These are phyloP conservation scores for Phodopus roborovskii DNA, from an alignment of 2,113 vertebrate genomes.

Conservation along the genomic window DNA sequence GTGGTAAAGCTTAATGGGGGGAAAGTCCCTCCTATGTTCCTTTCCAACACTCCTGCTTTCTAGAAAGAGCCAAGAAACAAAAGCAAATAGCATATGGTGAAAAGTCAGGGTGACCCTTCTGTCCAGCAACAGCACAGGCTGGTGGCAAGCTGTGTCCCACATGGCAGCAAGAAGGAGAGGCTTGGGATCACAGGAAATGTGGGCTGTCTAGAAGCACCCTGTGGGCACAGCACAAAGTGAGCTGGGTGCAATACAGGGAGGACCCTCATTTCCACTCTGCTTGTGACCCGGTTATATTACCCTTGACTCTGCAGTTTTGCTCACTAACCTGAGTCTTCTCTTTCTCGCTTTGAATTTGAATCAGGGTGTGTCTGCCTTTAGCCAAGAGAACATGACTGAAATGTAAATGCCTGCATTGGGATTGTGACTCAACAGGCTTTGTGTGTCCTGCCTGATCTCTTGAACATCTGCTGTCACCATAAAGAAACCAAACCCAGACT, in stretches of 20 bases:
- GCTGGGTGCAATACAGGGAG: background rate
- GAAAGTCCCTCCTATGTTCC: background rate
- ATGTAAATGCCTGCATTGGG: background rate
- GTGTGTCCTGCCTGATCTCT: background rate
- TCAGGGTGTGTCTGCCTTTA: background rate
- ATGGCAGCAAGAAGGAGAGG: background rate
- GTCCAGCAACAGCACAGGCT: background rate
- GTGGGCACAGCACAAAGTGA: background rate
- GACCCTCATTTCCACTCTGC: background rate
- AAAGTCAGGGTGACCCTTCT: background rate
- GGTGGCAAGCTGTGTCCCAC: no score
- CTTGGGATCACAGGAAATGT: background rate
- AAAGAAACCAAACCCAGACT: background rate
- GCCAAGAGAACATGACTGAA: background rate
- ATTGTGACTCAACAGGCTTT: background rate
- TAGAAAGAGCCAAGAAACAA: background rate
- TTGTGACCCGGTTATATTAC: background rate
- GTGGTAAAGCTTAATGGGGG: background rate
- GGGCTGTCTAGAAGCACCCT: background rate
- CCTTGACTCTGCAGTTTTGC: background rate
- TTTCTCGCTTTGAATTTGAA: conserved; percentile 3
- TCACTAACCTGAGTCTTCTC: background rate
- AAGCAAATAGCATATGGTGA: background rate
- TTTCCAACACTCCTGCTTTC: background rate
- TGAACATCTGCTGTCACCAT: background rate